Evolutionary conservation across 2,797 vertebrate species (phyloP), one percentile per base, ranked within the genome.

Genomic region (Rhynchotus rufescens): DNA sequence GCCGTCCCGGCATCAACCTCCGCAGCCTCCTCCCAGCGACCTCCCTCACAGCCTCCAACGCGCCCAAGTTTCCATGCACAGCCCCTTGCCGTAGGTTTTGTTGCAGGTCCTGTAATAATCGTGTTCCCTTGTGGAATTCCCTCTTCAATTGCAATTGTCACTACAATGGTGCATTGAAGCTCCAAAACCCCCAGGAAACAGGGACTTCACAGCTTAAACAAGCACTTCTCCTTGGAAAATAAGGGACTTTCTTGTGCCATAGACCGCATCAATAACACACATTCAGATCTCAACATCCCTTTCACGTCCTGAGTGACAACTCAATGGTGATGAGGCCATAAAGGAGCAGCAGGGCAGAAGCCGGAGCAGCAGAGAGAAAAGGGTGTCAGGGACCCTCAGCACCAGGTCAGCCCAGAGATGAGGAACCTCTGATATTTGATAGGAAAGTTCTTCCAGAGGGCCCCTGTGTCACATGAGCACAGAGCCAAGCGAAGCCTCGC

Each of bases 191-290:
- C 67, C 78, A 2, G 7, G 47, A 78, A 91, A 76, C 0, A 85
- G 90, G 93, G 88, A 93, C 79, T 96, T 92, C 51, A 93, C 94
- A 80, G 69, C 79, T 69, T 59, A 66, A 78, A 69, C 10, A 28
- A 66, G 67, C 64, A 87, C 47, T 91, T 96, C 91, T 69, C 80
- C 79, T 87, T 83, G 73, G 84, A 85, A 91, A 80, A 12, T 47
- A 51, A 73, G 86, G 82, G 74, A 80, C 80, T 93, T 93, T 92
- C 81, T 86, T 51, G 42, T 85, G 51, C 44, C 4, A 0, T 3
- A 34, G 21, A 52, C 81, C 84, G 42, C 52, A 11, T 15, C 3
- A 6, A 1, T 13, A 74, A 69, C 26, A 32, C 23, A 30, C 30
- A 49, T 62, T 67, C 42, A 62, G 75, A 77, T 57, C 64, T 10